Evolutionary conservation across 2,888 invertebrate genomes (phyloP).

Genomic region (Cerastoderma edule): DNA sequence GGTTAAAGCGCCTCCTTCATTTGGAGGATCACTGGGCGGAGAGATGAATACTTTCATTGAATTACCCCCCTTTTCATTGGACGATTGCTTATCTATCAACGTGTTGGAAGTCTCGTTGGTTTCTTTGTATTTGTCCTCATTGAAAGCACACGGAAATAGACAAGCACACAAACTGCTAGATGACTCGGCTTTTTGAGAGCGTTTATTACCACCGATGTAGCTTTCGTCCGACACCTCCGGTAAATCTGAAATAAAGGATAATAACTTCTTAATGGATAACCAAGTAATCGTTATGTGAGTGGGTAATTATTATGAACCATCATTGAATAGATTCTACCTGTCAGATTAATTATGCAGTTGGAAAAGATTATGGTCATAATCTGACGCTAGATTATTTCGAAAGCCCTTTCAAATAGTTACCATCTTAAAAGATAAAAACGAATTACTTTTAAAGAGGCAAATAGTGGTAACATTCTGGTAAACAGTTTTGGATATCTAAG

Average conservation of each 20-base stretch:
- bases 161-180: constrained; percentile 46
- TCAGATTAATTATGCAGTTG: no score
- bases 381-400: no score
- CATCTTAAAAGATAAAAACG: no score
- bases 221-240: constrained; percentile 61
- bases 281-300: no score
- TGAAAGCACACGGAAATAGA: constrained; percentile 56
- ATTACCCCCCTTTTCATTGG: constrained; percentile 53
- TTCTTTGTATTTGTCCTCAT: constrained; percentile 47
- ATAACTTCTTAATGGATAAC: no score
- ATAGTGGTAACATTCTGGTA: no score
- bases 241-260: constrained; percentile 56
- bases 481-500: no score
- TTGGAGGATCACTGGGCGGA: constrained; percentile 33
- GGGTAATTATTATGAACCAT: no score
- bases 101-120: constrained; percentile 64
- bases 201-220: constrained; percentile 48
- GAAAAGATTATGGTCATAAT: no score
- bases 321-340: no score
- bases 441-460: no score
- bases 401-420: no score
- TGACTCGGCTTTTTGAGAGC: constrained; percentile 48
- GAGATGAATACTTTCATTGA: constrained; percentile 19
- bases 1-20: constrained; percentile 46
- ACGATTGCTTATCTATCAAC: constrained; percentile 54